Evolutionary conservation across 2,797 vertebrate species (phyloP).

Genomic region (Alca torda): DNA sequence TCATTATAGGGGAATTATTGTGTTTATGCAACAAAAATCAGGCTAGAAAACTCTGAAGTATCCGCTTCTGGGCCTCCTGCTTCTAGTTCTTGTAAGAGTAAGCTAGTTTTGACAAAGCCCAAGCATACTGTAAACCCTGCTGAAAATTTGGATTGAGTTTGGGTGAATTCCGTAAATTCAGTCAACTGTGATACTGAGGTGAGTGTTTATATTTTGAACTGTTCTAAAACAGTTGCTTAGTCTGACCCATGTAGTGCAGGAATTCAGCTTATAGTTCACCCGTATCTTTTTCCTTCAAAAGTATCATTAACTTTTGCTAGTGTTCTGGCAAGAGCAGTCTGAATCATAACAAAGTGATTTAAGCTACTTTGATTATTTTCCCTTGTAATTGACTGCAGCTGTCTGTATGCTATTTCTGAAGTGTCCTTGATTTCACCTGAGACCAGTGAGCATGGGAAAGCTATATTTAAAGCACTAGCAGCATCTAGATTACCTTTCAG

Average conservation of each 20-base stretch:
- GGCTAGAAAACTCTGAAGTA: not conserved
- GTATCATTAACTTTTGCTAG: not conserved
- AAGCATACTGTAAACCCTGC: not conserved
- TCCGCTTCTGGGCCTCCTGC: not conserved
- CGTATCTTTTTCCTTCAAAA: not conserved
- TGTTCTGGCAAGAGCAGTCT: constrained; percentile 18
- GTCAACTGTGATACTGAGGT: not conserved
- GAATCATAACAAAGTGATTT: constrained; percentile 41
- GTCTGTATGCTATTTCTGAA: constrained; percentile 62
- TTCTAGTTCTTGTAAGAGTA: not conserved
- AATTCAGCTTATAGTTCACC: not conserved
- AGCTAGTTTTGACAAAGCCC: not conserved
- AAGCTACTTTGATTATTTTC: constrained; percentile 46
- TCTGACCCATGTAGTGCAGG: not conserved
- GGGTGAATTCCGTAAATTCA: not conserved
- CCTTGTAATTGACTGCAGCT: constrained; percentile 51
- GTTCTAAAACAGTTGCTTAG: not conserved
- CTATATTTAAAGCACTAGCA: constrained; percentile 47
- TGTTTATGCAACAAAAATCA: not conserved
- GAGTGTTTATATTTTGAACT: not conserved
- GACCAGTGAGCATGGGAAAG: constrained; percentile 39
- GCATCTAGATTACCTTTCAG: constrained; percentile 40
- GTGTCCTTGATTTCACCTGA: constrained; percentile 65
- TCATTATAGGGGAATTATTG: not conserved
- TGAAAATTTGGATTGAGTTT: not conserved